Conservation (phyloP, 2,797 vertebrate genomes). For the Salarias fasciatus region DNA sequence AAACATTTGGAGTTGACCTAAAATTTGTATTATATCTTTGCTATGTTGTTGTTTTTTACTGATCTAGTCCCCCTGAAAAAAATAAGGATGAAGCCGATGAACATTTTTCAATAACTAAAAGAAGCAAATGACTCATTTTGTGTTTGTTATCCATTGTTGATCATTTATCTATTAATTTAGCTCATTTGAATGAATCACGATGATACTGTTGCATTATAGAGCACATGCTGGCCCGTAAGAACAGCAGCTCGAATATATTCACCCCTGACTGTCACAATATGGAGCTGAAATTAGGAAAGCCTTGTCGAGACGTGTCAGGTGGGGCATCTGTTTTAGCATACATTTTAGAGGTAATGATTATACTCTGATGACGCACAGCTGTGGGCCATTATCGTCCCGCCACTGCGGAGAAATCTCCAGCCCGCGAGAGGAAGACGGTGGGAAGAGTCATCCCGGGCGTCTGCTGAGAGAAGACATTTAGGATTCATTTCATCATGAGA, state of each 20-base stretch:
- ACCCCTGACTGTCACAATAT: conserved; percentile 26
- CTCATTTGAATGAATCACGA: too few relatives aligned
- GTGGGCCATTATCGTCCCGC: conserved; percentile 50
- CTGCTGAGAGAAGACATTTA: conserved; percentile 59
- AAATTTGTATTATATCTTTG: too few relatives aligned
- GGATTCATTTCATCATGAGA: conserved; percentile 70
- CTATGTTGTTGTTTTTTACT: too few relatives aligned
- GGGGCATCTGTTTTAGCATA: conserved; percentile 56
- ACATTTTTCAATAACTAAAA: too few relatives aligned
- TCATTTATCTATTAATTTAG: too few relatives aligned
- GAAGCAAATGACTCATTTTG: too few relatives aligned
- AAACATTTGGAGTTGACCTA: too few relatives aligned
- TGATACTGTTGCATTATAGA: neutral
- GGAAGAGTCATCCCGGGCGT: conserved; percentile 33
- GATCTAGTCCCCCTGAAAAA: too few relatives aligned
- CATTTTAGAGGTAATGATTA: conserved; percentile 62
- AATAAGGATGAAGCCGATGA: too few relatives aligned
- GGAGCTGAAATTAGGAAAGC: conserved; percentile 33
- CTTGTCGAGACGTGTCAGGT: conserved; percentile 44
- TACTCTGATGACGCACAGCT: conserved; percentile 61
- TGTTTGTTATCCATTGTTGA: too few relatives aligned
- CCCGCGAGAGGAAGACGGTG: conserved; percentile 10
- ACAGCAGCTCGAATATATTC: conserved; percentile 1
- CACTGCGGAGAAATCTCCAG: conserved; percentile 32
- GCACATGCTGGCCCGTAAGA: conserved; percentile 7